A percentile compares a stretch with the other conserved stretches of the same genome.
Evolutionary conservation across 2,888 invertebrate species (phyloP).

Genomic region (Dasypolia templi): DNA sequence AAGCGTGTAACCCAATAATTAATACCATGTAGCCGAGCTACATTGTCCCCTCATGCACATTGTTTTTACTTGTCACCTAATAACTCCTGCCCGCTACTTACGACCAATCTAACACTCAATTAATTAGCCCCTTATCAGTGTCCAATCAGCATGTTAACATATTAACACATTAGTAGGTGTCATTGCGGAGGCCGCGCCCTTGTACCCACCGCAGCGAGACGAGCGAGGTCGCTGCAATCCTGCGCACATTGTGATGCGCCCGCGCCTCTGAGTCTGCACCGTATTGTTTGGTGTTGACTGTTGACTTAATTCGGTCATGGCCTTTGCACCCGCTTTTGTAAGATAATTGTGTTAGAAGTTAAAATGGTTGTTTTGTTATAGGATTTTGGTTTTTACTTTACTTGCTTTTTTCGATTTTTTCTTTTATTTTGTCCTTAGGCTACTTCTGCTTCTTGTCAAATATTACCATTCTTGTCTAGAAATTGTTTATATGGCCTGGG

Average conservation of each 20-base stretch:
- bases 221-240: constrained; percentile 58
- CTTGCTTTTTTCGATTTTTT: background rate
- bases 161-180: constrained; percentile 62
- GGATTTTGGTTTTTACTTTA: background rate
- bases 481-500: too few species aligned
- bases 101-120: constrained; percentile 28
- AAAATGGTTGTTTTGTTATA: constrained; percentile 34
- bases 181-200: constrained; percentile 64
- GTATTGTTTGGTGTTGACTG: constrained; percentile 57
- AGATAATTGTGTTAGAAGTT: constrained; percentile 53
- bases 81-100: constrained; percentile 14
- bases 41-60: background rate
- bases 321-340: constrained; percentile 62
- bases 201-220: constrained; percentile 63
- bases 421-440: background rate
- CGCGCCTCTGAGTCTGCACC: constrained; percentile 42
- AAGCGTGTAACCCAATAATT: background rate
- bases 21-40: background rate
- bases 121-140: constrained; percentile 41
- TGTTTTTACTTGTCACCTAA: constrained; percentile 8
- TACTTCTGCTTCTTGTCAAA: background rate
- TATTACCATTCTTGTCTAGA: background rate
- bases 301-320: constrained; percentile 64
- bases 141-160: constrained; percentile 42
- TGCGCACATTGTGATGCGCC: constrained; percentile 62